Base-by-base conservation (phyloP, 2,797 vertebrate genomes). In the Phyllotis vaccarum region DNA sequence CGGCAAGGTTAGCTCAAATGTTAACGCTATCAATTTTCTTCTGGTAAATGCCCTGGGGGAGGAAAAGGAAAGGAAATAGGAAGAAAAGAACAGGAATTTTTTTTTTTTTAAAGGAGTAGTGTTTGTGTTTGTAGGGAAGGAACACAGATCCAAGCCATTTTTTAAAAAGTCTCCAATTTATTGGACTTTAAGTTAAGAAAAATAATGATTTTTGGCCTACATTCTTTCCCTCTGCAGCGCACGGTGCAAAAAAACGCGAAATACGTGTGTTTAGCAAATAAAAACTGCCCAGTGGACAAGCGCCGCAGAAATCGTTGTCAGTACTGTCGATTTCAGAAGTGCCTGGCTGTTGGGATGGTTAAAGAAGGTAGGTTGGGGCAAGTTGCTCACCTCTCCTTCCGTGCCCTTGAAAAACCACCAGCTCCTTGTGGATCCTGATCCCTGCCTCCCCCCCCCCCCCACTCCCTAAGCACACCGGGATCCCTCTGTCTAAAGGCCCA, bases 191-290 rank as follows among this genome's bases (percentile, higher is more conserved):
- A 92, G 83, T 70, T 85, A 56, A 46, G 85, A 90, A 80, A 87
- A 86, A 91, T 54, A 86, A 91, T 90, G 82, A 49, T 66, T 60
- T 78, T 49, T 24, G 19, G 27, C 60, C n/a, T 93, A 66, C 89
- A 5, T 89, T 78, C 56, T 95, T 93, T n/a, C 95, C 62, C 72
- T 95, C 89, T 98, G 3, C 99, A 99, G 99, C 99, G 99, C 98
- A 99, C 99, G 34, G 99, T 99, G 96, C 99, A 99, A 99, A 99
- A 99, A 99, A 99, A 99, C 96, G 99, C 99, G 83, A 99, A 99
- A 98, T 99, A 99, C 92, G 99, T 99, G 95, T 99, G 99, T 98
- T 99, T 99, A 99, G 99, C 99, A 93, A 99, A 99, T 98, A 99
- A 99, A 99, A 99, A 99, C 98, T 99, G 99, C 98, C 99, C 99